These are phyloP conservation scores for Burhinus bistriatus DNA, from an alignment of 2,113 vertebrate species.

Conservation along the genomic window DNA sequence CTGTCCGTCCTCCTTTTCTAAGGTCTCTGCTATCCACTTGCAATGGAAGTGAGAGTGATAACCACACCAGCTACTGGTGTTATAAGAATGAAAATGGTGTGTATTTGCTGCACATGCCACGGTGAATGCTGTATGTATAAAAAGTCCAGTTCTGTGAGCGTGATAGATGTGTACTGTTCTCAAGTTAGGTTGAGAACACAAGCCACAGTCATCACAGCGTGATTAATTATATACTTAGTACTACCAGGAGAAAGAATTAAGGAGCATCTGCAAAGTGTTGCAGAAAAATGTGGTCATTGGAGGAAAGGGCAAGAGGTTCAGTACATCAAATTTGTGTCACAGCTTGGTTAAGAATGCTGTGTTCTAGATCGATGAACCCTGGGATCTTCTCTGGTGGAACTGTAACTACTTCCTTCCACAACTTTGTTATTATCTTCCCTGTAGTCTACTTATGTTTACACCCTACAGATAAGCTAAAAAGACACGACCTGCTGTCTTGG, in stretches of 20 bases:
- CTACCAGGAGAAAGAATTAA: not conserved
- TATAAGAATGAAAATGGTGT: not conserved
- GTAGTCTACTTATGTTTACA: not conserved
- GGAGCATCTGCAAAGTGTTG: not conserved
- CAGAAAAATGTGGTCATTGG: not conserved
- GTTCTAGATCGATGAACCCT: not conserved
- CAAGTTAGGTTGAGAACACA: not conserved
- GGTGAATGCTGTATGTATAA: not conserved
- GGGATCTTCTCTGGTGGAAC: not conserved
- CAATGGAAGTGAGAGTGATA: not conserved
- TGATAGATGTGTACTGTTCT: not conserved
- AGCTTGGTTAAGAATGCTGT: not conserved
- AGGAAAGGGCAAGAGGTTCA: not conserved
- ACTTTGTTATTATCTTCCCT: not conserved
- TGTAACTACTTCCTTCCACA: not conserved
- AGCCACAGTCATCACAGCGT: not conserved
- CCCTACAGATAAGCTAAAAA: not conserved
- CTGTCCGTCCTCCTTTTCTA: not conserved
- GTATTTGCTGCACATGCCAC: not conserved
- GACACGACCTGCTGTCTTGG: accelerated
- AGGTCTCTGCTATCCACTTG: not conserved
- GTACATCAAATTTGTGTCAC: not conserved
- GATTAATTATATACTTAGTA: not conserved
- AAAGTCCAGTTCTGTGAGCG: not conserved
- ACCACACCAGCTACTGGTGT: not conserved